These are phyloP conservation scores for Mionectes macconnelli DNA, from an alignment of 2,113 vertebrate genomes.

Conservation along the genomic window DNA sequence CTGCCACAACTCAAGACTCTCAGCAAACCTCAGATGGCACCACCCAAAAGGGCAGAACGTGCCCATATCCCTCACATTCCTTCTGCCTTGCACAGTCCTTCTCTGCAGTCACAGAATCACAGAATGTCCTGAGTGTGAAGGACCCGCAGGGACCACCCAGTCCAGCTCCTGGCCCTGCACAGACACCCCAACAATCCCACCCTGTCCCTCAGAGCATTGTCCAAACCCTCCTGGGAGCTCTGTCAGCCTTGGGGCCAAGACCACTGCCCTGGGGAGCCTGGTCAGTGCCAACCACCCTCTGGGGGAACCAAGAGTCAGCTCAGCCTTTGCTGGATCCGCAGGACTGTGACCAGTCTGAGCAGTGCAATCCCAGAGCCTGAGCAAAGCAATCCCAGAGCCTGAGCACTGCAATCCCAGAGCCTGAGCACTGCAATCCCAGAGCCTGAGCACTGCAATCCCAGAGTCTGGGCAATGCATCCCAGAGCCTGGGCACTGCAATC, in stretches of 20 bases:
- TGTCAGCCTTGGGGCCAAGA: not conserved
- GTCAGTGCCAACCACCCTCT: not conserved
- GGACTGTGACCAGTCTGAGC: not conserved
- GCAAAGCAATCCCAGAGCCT: not conserved
- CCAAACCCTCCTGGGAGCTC: not conserved
- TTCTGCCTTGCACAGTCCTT: not conserved
- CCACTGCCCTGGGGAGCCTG: not conserved
- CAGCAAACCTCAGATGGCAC: not conserved
- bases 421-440: not conserved
- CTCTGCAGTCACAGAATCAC: not conserved
- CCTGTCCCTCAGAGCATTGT: fast-evolving
- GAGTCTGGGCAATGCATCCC: no score
- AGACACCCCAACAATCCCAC: not conserved
- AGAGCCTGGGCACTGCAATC: not conserved
- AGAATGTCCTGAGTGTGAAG: fast-evolving
- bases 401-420: not conserved
- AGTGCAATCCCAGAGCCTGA: not conserved
- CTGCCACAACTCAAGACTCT: not conserved
- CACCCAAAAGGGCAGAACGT: not conserved
- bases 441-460: not conserved
- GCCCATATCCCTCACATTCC: fast-evolving
- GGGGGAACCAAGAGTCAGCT: not conserved
- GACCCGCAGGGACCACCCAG: not conserved
- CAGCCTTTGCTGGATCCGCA: not conserved
- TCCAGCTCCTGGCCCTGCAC: not conserved